These are phyloP conservation scores for Oryctes rhinoceros DNA, from an alignment of 1,140 invertebrate genomes.

Conservation along the genomic window DNA sequence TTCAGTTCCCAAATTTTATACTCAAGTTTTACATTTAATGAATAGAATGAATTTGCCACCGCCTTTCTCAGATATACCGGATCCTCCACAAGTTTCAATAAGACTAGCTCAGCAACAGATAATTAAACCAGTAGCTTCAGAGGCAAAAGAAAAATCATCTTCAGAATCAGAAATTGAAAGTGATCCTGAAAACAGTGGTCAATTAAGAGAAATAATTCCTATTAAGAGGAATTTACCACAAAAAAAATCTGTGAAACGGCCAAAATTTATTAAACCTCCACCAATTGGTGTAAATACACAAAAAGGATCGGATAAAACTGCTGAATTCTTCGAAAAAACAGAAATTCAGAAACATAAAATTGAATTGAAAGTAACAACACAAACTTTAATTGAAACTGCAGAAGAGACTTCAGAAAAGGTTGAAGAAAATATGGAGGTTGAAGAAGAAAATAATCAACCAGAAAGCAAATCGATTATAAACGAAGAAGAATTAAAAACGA, in stretches of 20 bases:
- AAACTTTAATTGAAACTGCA: slow-evolving; percentile 59
- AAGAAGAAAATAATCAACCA: slow-evolving; percentile 55
- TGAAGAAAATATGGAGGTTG: slow-evolving; percentile 51
- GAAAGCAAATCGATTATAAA: slow-evolving; percentile 68
- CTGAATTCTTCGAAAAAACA: slow-evolving; percentile 74
- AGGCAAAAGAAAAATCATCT: slow-evolving; percentile 48
- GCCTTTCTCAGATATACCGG: slow-evolving; percentile 75
- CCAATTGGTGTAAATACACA: slow-evolving; percentile 55
- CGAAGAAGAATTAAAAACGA: slow-evolving; percentile 71
- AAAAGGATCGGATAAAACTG: slow-evolving; percentile 64
- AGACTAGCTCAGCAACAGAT: slow-evolving; percentile 42
- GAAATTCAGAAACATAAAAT: slow-evolving; percentile 69
- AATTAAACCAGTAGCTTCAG: not conserved
- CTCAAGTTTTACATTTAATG: slow-evolving; percentile 91
- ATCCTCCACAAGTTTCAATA: slow-evolving; percentile 45
- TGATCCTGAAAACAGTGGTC: slow-evolving; percentile 65
- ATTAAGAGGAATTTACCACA: slow-evolving; percentile 68
- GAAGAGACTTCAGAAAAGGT: slow-evolving; percentile 31
- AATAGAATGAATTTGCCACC: slow-evolving; percentile 92
- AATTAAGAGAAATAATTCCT: slow-evolving; percentile 62
- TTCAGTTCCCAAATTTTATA: slow-evolving; percentile 83
- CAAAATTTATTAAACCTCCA: slow-evolving; percentile 68
- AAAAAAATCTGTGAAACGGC: slow-evolving; percentile 69
- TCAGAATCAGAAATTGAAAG: slow-evolving; percentile 85
- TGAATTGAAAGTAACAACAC: slow-evolving; percentile 67